Evolutionary conservation across 2,113 vertebrate species (phyloP).

Genomic region (Triplophysa siluroides): DNA sequence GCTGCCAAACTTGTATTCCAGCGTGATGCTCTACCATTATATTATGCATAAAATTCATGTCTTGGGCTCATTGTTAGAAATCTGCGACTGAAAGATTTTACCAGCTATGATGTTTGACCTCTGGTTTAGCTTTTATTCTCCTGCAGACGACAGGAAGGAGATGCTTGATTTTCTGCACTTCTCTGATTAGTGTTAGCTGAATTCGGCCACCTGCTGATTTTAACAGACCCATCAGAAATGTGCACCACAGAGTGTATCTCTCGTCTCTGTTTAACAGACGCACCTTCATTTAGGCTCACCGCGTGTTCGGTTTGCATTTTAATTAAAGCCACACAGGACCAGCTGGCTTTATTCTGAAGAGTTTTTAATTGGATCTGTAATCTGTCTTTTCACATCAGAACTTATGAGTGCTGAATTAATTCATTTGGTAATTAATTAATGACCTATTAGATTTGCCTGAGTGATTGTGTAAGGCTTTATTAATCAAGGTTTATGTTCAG

Average conservation of each 20-base stretch:
- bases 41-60: too few species aligned
- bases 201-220: conserved; percentile 3
- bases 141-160: background rate
- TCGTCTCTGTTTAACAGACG: background rate
- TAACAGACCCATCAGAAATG: background rate
- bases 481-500: conserved; percentile 4
- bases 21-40: too few species aligned
- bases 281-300: background rate
- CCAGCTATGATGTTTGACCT: too few species aligned
- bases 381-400: conserved; percentile 24
- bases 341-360: background rate
- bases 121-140: too few species aligned
- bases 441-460: background rate
- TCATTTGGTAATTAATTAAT: conserved; percentile 13
- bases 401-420: conserved; percentile 3
- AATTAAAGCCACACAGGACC: conserved; percentile 12
- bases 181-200: background rate
- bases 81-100: too few species aligned
- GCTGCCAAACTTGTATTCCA: too few species aligned
- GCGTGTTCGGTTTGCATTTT: conserved; percentile 1
- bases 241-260: background rate
- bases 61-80: too few species aligned
- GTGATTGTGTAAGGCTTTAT: conserved; percentile 6
- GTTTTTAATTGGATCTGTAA: conserved; percentile 22
- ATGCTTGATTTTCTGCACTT: background rate